Evolutionary conservation across 2,797 vertebrate species (phyloP), one percentile per base, ranked within the genome.

Genomic region (Sebastes elongatus): DNA sequence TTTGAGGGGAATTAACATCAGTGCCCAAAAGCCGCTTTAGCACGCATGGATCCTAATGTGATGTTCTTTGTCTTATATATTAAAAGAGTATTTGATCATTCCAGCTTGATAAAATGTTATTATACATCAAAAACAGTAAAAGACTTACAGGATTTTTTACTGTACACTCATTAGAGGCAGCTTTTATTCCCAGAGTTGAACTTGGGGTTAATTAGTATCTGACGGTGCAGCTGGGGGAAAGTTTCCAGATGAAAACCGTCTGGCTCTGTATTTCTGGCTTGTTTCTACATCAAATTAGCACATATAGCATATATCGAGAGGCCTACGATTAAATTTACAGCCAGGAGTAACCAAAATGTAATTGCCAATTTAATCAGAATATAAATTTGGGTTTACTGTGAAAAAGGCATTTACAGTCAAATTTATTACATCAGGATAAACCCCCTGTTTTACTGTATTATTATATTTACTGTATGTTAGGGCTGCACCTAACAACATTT

Each of bases 141-240:
- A 78, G 38, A 35, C 6, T 10, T 18, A 57, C 52, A 69, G 18
- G 10, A 30, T 70, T 67, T 67, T 71, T 76, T 35, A 14, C 25
- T 56, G 23, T 81, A 11, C 55, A 8, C 33, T 78, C 63, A 78
- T 81, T 74, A 74, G 65, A 32, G 69, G 59, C 27, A 59, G 38
- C 53, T 72, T 65, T 71, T 23, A 52, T 75, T 69, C 32, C 53
- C 60, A 57, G 63, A 74, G 65, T 62, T 78, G 52, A 87, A 79
- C 68, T 69, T 76, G 32, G 62, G 70, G 70, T 83, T 88, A 81
- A 89, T 89, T 71, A 74, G 60, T 76, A 42, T 71, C 56, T 67
- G 27, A 74, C 42, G 7, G 42, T 27, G 33, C 33, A 60, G 69
- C 49, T 35, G 38, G 38, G 27, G 32, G 8, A 22, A 56, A 33